Evolutionary conservation across 2,888 invertebrate genomes (phyloP), one percentile per base, ranked within the genome.

Genomic region (Brachyopa scutellaris): DNA sequence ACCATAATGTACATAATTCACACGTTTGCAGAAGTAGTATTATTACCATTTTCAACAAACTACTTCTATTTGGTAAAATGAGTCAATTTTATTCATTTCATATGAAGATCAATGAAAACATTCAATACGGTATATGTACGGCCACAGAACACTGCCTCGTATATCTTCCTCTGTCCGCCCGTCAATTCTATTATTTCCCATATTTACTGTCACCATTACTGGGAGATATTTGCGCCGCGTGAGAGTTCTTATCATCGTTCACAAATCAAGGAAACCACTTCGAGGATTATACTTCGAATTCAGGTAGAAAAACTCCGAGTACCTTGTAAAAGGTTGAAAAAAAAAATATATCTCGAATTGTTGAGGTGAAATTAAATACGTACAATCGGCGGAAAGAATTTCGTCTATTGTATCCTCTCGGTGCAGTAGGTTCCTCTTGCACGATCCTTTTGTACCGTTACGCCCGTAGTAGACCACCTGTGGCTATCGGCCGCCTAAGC

Each of bases 361-460:
- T 40, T 73, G 64, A 64, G 21, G 73, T 73, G 73, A 73, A 73
- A 73, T 73, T 40, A 64, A 73, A 73, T 64, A 73, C 64, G 53
- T 62, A 62, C 53, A 45, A 17, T 47, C 26, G 55, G 42, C 45
- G 26, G 29, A 73, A 55, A 45, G 62, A 72, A 72, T 33, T 72
- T 72, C n/a, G n/a, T 26, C 72, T 45, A 62, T 62, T 62, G 62
- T 72, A 42, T 61, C 26, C 23, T 61, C 51, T 61, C 9, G 21
- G 40, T 40, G 19, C 5, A 36, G 45, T 55, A 53, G 23, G 29
- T 33, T 53, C 26, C 29, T 53, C 31, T 55, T 67, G 66, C 19
- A 59, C 31, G 59, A 59, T 76, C 66, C 76, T 66, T 66, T 76
- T 76, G 13, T 76, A 76, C 76, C 67, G 76, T 76, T 76, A 76